Evolutionary conservation across 2,888 invertebrate species (phyloP), one percentile per base, ranked within the genome.

Genomic region (Oasisia sp.): DNA sequence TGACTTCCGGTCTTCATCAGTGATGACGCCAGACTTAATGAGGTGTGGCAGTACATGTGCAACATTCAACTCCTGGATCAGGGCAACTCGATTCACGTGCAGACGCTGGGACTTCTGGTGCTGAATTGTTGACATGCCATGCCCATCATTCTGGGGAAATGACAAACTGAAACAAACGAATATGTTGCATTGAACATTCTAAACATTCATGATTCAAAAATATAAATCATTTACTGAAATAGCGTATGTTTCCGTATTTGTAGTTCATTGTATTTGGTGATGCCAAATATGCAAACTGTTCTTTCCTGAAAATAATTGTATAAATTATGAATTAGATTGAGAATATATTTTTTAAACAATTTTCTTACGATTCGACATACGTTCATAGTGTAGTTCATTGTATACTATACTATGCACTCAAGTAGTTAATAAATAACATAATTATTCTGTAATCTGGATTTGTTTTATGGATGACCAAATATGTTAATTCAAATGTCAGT

Each of bases 61-160:
- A 0, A 95, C 95, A 91, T 94, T 93, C 19, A 96, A 93, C 92
- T 95, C 95, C 92, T 96, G 95, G 11, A 95, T 94, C 90, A 96
- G 93, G 11, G 95, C 95, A 89, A 95, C 95, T 89, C 95, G 93
- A 93, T 96, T 96, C 32, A 96, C 95, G 56, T 94, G 94, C 32
- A 96, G 93, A 89, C 95, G 93, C 95, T 95, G 95, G 32, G 95
- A 92, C 94, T 95, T 95, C 92, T 95, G 95, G 91, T 94, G 94
- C 91, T 95, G 45, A 91, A 74, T 74, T 27, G 74, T 74, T 74
- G 74, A 74, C 74, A 74, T 74, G 74, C 74, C n/a, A 27, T 5
- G 27, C 74, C 14, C 27, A 27, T 74, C 74, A 74, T 74, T 74
- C 74, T 74, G 74, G 74, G 74, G 19, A 74, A 74, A 74, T 2